These are phyloP conservation scores for Acromyrmex charruanus DNA, from an alignment of 1,140 invertebrate genomes.

Conservation along the genomic window DNA sequence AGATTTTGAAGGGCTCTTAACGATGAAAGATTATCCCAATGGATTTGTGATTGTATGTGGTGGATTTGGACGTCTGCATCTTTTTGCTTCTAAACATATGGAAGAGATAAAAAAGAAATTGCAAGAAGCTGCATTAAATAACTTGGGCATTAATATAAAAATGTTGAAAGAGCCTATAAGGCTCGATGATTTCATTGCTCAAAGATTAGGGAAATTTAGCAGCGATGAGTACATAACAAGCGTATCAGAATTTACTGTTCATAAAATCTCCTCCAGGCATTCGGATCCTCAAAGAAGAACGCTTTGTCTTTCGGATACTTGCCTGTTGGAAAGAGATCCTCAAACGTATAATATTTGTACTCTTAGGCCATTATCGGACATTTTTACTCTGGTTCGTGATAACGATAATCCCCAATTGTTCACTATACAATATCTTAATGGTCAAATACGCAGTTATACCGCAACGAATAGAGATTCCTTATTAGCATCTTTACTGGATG, in stretches of 20 bases:
- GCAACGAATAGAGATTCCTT: slow-evolving; percentile 97
- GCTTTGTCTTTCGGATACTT: slow-evolving; percentile 98
- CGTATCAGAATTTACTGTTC: slow-evolving; percentile 96
- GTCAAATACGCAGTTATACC: slow-evolving; percentile 94
- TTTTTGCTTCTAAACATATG: slow-evolving; percentile 94
- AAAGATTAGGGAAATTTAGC: slow-evolving; percentile 95
- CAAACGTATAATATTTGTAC: slow-evolving; percentile 97
- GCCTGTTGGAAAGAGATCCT: slow-evolving; percentile 98
- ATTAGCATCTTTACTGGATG: slow-evolving; percentile 97
- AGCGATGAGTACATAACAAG: slow-evolving; percentile 96
- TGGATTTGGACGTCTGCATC: slow-evolving; percentile 95
- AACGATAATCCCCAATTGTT: slow-evolving; percentile 97
- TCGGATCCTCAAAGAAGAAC: slow-evolving; percentile 93
- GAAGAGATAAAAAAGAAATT: slow-evolving; percentile 96
- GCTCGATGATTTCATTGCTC: slow-evolving; percentile 93
- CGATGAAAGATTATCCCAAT: slow-evolving; percentile 90
- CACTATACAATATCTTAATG: slow-evolving; percentile 97
- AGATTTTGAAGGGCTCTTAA: slow-evolving; percentile 94
- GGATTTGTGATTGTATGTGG: slow-evolving; percentile 96
- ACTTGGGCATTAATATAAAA: slow-evolving; percentile 94
- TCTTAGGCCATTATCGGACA: slow-evolving; percentile 94
- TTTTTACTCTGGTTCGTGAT: slow-evolving; percentile 96
- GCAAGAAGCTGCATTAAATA: slow-evolving; percentile 92
- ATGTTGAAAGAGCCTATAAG: slow-evolving; percentile 94
- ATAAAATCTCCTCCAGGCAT: slow-evolving; percentile 93